Evolutionary conservation across 2,113 vertebrate genomes (phyloP), one percentile per base, ranked within the genome.

Genomic region (Percopsis transmontana): DNA sequence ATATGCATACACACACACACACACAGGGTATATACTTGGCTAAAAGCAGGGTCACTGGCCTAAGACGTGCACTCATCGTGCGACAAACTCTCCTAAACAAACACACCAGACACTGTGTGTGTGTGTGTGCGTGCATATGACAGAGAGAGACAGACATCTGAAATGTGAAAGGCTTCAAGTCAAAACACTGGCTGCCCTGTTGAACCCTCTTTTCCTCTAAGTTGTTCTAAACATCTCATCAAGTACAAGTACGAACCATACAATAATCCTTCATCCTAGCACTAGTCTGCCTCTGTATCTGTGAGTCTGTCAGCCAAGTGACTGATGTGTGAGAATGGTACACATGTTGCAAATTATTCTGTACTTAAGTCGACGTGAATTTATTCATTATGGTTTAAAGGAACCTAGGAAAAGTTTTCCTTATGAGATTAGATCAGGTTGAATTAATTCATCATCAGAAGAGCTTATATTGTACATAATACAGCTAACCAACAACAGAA

Each of bases 31-130:
- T n/a, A n/a, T n/a, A n/a, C n/a, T n/a, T 72, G 63, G 73, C 52
- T 83, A 77, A 83, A 83, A 86, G 78, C 52, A 53, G 48, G 61
- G 77, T 57, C 70, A 74, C 0, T 20, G 69, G 60, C 48, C 76
- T 58, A 45, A 77, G 77, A 84, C 76, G 72, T 55, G 87, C 87
- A 88, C 79, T 88, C 85, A 86, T 78, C 84, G 82, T 76, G 62
- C 62, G 45, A 80, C 79, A 83, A 81, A 73, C 77, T 57, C 65
- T 57, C 56, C 77, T 71, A 81, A 82, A 84, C 76, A 87, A 80
- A 86, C 83, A 82, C 53, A 48, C 23, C 40, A 47, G 57, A 41
- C 27, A 45, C 74, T 76, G 57, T 2, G 66, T 78, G 75, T 71
- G 59, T 19, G 18, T 66, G 24, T 73, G 33, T 69, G 19, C 8